A percentile compares a stretch with the other conserved stretches of the same genome.
Conservation (phyloP, 2,888 invertebrate genomes). For the Lampropteryx suffumata region DNA sequence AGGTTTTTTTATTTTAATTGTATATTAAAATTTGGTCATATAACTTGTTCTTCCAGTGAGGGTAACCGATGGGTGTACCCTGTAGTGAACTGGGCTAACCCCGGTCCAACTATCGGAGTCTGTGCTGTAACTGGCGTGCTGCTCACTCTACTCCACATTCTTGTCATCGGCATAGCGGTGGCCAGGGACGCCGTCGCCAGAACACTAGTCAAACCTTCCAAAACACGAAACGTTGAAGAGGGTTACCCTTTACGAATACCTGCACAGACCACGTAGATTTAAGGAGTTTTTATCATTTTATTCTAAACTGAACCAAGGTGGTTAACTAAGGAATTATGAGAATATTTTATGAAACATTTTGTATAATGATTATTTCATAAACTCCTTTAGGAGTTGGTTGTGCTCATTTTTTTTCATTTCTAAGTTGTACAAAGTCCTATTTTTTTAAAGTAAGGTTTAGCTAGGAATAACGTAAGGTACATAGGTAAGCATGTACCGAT, state of each 20-base stretch:
- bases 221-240: slow-evolving; percentile 46
- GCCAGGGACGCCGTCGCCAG: slow-evolving; percentile 62
- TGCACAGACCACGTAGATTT: slow-evolving; percentile 10
- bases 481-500: too few species aligned
- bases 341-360: too few species aligned
- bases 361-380: too few species aligned
- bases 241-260: slow-evolving; percentile 49
- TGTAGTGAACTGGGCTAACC: slow-evolving; percentile 88
- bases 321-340: too few species aligned
- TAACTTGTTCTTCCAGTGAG: slow-evolving; percentile 77
- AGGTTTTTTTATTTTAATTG: too few species aligned
- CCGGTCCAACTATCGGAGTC: slow-evolving; percentile 83
- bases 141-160: slow-evolving; percentile 83
- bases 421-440: too few species aligned
- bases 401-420: too few species aligned
- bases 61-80: slow-evolving; percentile 88
- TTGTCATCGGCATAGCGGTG: slow-evolving; percentile 80
- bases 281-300: not conserved
- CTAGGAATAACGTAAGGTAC: too few species aligned
- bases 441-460: too few species aligned
- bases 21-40: too few species aligned
- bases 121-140: slow-evolving; percentile 85
- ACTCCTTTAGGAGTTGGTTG: too few species aligned
- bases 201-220: slow-evolving; percentile 44
- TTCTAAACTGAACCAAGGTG: too few species aligned